phyloP scores from a whole-genome alignment of 2,797 vertebrate genomes.

The Acrossocheilus fasciatus region DNA sequence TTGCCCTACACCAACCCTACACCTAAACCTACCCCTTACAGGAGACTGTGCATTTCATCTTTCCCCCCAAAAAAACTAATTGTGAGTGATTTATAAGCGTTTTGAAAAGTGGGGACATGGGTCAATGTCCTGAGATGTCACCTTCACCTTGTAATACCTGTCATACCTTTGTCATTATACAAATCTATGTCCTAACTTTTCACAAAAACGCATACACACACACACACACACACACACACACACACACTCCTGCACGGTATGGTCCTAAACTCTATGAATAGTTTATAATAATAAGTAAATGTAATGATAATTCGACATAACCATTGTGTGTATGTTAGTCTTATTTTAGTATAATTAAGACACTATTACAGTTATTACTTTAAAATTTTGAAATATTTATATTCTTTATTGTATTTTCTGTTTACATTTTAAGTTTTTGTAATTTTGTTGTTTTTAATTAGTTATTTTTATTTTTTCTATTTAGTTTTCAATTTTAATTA shows the following conservation, averaged over 20 bases:
- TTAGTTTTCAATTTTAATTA: neutral
- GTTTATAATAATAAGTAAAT: neutral
- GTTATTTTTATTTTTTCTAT: neutral
- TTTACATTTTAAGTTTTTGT: neutral
- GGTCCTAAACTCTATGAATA: neutral
- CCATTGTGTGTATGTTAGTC: neutral
- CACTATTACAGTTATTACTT: neutral
- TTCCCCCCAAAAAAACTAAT: no score
- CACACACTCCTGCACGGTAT: slow-evolving; percentile 37
- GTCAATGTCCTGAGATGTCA: no score
- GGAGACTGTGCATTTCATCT: no score
- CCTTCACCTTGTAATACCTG: no score
- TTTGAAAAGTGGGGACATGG: no score
- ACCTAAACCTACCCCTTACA: no score
- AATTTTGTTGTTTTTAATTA: neutral
- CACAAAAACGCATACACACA: no score
- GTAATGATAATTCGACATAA: slow-evolving; percentile 4
- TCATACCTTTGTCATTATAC: no score
- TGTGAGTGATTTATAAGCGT: no score
- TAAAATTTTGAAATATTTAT: neutral
- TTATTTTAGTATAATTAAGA: neutral
- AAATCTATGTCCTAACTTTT: no score
- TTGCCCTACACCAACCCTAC: no score
- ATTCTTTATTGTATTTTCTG: neutral
- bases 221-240: slow-evolving; percentile 34